Evolutionary conservation across 2,797 vertebrate species (phyloP).

Genomic region (Lagodon rhomboides): DNA sequence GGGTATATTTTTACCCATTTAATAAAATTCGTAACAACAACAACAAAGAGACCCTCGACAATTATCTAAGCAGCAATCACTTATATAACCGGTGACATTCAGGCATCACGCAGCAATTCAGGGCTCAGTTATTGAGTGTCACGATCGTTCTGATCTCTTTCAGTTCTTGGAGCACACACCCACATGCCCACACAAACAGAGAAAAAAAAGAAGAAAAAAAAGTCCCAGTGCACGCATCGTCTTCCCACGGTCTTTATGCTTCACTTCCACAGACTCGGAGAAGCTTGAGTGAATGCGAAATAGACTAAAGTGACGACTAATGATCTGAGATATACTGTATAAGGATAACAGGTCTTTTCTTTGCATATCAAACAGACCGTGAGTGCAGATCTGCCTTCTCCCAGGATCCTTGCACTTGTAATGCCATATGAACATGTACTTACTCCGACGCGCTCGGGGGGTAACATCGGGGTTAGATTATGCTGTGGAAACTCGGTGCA

Average conservation of each 20-base stretch:
- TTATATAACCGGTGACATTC: slow-evolving; percentile 18
- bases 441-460: slow-evolving; percentile 13
- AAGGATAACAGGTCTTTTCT: slow-evolving; percentile 36
- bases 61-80: slow-evolving; percentile 6
- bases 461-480: slow-evolving; percentile 8
- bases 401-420: slow-evolving; percentile 32
- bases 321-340: slow-evolving; percentile 39
- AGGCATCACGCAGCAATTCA: slow-evolving; percentile 29
- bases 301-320: slow-evolving; percentile 52
- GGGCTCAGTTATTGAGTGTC: slow-evolving; percentile 37
- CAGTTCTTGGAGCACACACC: slow-evolving; percentile 31
- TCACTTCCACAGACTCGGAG: slow-evolving; percentile 30
- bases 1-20: background rate
- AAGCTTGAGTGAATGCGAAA: slow-evolving; percentile 49
- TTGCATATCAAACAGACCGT: slow-evolving; percentile 54
- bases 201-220: slow-evolving; percentile 4
- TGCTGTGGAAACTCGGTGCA: slow-evolving; percentile 12
- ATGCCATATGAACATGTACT: slow-evolving; percentile 40
- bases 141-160: slow-evolving; percentile 25
- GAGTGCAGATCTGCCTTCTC: slow-evolving; percentile 12
- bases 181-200: slow-evolving; percentile 44
- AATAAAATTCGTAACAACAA: background rate
- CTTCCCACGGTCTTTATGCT: slow-evolving; percentile 59
- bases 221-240: slow-evolving; percentile 12
- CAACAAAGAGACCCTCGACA: background rate